These are phyloP conservation scores for Sebastes reedi DNA, from an alignment of 2,797 vertebrate genomes.

Conservation along the genomic window DNA sequence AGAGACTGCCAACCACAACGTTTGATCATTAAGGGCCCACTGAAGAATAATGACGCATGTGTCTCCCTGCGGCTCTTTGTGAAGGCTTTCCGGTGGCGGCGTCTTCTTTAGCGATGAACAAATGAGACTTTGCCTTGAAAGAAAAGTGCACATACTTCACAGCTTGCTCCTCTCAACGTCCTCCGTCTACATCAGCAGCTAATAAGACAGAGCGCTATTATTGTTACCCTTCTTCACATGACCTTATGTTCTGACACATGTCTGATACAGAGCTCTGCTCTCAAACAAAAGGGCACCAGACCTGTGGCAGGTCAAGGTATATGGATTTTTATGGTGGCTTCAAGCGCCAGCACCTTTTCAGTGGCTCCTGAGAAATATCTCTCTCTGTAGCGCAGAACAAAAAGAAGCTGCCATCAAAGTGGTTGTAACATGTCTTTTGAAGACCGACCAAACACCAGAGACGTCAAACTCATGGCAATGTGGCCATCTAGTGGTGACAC, in stretches of 20 bases:
- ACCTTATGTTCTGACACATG: slow-evolving; percentile 34
- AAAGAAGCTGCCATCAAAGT: slow-evolving; percentile 11
- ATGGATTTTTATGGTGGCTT: slow-evolving; percentile 20
- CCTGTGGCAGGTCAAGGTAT: neutral
- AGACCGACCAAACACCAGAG: neutral
- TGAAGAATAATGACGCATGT: slow-evolving; percentile 45
- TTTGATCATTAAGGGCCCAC: slow-evolving; percentile 57
- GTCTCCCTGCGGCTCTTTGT: slow-evolving; percentile 25
- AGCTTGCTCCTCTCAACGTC: slow-evolving; percentile 16
- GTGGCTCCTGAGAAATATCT: slow-evolving; percentile 12
- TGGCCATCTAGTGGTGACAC: slow-evolving; percentile 69
- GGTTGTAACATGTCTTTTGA: neutral
- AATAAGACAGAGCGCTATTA: slow-evolving; percentile 30
- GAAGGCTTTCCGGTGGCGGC: neutral
- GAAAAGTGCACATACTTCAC: neutral
- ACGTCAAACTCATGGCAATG: slow-evolving; percentile 6
- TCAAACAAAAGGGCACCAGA: slow-evolving; percentile 20
- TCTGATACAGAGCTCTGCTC: slow-evolving; percentile 28
- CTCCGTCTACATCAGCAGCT: neutral
- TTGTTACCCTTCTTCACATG: slow-evolving; percentile 8
- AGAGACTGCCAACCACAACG: slow-evolving; percentile 34
- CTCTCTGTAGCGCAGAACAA: neutral
- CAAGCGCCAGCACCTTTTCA: slow-evolving; percentile 6
- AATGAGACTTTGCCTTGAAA: slow-evolving; percentile 51
- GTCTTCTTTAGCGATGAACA: slow-evolving; percentile 37